Conservation (phyloP, 2,888 invertebrate genomes). For the Epistrophe grossulariae region DNA sequence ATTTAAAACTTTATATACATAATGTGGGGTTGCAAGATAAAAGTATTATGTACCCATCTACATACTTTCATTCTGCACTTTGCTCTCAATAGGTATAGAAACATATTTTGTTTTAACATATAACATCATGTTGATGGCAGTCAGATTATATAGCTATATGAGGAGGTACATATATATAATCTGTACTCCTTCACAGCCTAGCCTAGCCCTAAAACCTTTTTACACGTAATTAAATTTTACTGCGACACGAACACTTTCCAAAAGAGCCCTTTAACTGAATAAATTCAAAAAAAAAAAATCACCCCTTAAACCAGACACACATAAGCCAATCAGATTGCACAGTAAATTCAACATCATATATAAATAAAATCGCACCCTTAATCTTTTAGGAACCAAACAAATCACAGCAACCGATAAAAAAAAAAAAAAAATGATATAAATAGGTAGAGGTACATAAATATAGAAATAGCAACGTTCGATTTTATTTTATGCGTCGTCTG, state of each 20-base stretch:
- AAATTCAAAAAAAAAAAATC: slow-evolving; percentile 15
- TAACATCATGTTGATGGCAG: slow-evolving; percentile 11
- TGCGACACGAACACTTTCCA: slow-evolving; percentile 14
- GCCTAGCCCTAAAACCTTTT: slow-evolving; percentile 1
- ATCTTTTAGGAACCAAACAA: slow-evolving; percentile 39
- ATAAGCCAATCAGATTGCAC: slow-evolving; percentile 57
- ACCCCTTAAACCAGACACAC: neutral
- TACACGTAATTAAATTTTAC: slow-evolving; percentile 29
- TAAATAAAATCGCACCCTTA: slow-evolving; percentile 48
- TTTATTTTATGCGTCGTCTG: slow-evolving; percentile 17
- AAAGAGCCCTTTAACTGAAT: neutral
- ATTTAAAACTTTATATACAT: too few species aligned
- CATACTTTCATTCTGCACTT: neutral
- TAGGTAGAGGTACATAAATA: neutral
- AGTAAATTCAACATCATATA: slow-evolving; percentile 38
- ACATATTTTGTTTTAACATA: slow-evolving; percentile 10
- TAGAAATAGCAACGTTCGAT: neutral
- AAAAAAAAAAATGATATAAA: slow-evolving; percentile 7
- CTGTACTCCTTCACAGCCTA: neutral
- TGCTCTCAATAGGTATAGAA: neutral
- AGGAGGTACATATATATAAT: neutral
- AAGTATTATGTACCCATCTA: too few species aligned
- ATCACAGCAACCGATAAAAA: slow-evolving; percentile 52
- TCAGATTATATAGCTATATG: neutral
- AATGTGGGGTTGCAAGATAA: too few species aligned